These are phyloP conservation scores for Capromys pilorides DNA, from an alignment of 2,797 vertebrate species.

Conservation along the genomic window DNA sequence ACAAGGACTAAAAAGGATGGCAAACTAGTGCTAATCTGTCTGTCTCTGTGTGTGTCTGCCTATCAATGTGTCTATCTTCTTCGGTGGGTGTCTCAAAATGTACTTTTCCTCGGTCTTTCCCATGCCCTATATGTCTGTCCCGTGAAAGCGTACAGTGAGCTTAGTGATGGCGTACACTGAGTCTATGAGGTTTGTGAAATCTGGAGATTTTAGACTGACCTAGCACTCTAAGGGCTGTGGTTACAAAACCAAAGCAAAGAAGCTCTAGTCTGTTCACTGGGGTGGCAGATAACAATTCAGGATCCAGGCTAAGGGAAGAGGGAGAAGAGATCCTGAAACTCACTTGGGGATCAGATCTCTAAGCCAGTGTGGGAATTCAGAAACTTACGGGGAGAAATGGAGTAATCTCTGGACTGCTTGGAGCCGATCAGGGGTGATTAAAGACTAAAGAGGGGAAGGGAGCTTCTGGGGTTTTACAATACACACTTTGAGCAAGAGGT, in stretches of 20 bases:
- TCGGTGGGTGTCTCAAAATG: not conserved
- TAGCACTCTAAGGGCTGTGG: accelerated
- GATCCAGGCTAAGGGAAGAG: accelerated
- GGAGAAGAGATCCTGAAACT: no score
- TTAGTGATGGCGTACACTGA: not conserved
- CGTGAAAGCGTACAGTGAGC: accelerated
- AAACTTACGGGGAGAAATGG: not conserved
- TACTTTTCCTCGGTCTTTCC: not conserved
- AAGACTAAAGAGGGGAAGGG: no score
- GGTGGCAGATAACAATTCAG: no score
- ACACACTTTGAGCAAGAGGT: no score
- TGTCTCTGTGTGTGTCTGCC: no score
- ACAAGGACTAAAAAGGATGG: no score
- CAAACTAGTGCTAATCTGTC: no score
- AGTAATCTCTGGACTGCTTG: no score
- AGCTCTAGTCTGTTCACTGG: accelerated
- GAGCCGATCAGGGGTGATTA: accelerated
- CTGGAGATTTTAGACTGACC: accelerated
- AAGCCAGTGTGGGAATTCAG: accelerated
- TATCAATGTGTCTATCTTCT: no score
- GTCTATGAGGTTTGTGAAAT: accelerated
- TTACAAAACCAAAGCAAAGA: accelerated
- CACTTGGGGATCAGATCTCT: not conserved
- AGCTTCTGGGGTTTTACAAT: no score
- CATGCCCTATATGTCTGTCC: no score